Conservation (phyloP, 30 jellyfish, hydroid and myxozoan species). For the Phacellophora camtschatica region DNA sequence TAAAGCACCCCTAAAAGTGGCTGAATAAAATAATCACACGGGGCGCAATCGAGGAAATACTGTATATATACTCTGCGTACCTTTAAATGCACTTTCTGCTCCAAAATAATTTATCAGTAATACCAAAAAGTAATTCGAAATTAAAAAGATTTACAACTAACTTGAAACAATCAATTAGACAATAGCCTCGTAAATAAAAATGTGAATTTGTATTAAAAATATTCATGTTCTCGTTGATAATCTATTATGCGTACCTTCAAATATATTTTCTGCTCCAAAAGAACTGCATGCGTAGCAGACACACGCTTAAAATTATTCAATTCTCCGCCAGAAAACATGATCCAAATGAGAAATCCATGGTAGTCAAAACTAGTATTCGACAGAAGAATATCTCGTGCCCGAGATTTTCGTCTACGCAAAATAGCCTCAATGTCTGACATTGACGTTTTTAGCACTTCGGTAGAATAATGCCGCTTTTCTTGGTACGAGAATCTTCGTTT, state of each 20-base stretch:
- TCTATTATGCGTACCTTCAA: conserved; percentile 79
- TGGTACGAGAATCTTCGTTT: conserved; percentile 33
- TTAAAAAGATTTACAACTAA: too few species aligned
- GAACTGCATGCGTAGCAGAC: conserved; percentile 67
- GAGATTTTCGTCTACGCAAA: conserved; percentile 28
- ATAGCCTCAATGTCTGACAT: conserved; percentile 14
- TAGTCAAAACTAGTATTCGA: conserved; percentile 31
- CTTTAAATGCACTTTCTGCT: too few species aligned
- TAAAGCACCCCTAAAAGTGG: too few species aligned
- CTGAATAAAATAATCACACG: too few species aligned
- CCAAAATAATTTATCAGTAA: too few species aligned
- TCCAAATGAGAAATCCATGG: conserved; percentile 74
- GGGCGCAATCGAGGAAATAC: too few species aligned
- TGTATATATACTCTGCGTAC: too few species aligned
- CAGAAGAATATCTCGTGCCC: conserved; percentile 27
- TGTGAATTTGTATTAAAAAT: too few species aligned
- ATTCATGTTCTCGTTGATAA: too few species aligned
- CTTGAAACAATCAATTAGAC: too few species aligned
- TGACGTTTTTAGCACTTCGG: conserved; percentile 20
- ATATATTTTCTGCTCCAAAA: conserved; percentile 63
- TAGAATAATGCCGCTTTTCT: conserved; percentile 13
- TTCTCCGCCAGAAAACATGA: conserved; percentile 86
- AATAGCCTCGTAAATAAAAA: too few species aligned
- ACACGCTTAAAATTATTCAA: conserved; percentile 45
- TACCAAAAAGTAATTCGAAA: too few species aligned